Percentiles rank a stretch among this genome's conserved stretches.
Evolutionary conservation across 2,113 vertebrate species (phyloP).

Genomic region (Rhabdomys dilectus): DNA sequence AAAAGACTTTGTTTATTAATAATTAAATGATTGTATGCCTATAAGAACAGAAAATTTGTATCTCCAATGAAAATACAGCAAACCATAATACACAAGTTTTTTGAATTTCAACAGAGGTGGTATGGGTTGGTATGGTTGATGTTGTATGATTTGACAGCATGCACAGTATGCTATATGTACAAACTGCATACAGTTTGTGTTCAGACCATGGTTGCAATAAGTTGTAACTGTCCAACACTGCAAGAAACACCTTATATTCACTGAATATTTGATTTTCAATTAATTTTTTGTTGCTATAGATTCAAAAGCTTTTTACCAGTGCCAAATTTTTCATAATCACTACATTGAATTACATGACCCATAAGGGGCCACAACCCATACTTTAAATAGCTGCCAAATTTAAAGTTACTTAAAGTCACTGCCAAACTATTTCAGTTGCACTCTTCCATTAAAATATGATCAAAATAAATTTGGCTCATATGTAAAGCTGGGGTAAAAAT

Average conservation of each 20-base stretch:
- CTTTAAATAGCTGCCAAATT: background rate
- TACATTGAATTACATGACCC: background rate
- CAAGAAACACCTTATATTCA: background rate
- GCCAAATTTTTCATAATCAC: background rate
- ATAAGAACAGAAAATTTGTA: background rate
- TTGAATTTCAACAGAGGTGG: background rate
- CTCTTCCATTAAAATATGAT: background rate
- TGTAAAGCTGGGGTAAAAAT: conserved; percentile 24
- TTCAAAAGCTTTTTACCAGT: background rate
- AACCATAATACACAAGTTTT: background rate
- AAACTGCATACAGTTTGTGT: background rate
- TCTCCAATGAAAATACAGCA: background rate
- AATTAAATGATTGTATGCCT: background rate
- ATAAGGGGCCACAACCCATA: background rate
- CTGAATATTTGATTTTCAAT: background rate
- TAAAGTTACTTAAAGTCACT: background rate
- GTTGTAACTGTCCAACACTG: background rate
- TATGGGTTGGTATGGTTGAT: background rate
- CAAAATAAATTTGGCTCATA: conserved; percentile 9
- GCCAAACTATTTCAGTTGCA: background rate
- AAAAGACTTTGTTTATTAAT: background rate
- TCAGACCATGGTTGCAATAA: background rate
- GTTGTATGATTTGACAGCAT: too few species aligned
- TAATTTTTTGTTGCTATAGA: background rate
- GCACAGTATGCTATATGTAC: background rate